Evolutionary conservation across 1,140 invertebrate genomes (phyloP).

Genomic region (Wiebesia pumilae): DNA sequence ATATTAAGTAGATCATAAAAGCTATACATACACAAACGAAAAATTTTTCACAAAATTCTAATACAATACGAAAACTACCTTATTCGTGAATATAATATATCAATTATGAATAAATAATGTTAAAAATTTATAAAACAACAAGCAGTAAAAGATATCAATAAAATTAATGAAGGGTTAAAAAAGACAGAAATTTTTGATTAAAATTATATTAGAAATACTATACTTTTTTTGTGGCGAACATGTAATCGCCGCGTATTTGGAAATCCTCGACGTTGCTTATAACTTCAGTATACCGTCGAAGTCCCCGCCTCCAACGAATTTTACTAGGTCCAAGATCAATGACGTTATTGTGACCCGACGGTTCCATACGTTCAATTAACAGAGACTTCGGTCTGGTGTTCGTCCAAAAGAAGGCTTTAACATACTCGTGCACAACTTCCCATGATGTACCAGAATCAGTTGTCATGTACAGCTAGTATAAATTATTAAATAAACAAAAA

Average conservation of each 20-base stretch:
- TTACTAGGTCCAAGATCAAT: slow-evolving; percentile 75
- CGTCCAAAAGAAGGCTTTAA: slow-evolving; percentile 84
- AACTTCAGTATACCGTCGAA: slow-evolving; percentile 73
- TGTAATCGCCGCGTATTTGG: slow-evolving; percentile 87
- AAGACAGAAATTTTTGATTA: too few species aligned
- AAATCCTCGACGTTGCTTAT: slow-evolving; percentile 86
- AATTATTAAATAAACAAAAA: background rate
- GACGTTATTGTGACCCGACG: slow-evolving; percentile 78
- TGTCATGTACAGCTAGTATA: slow-evolving; percentile 83
- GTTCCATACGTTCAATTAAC: slow-evolving; percentile 83
- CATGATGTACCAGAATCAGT: slow-evolving; percentile 84
- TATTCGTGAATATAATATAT: too few species aligned
- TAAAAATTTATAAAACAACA: background rate
- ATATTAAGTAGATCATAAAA: too few species aligned
- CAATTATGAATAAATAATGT: background rate
- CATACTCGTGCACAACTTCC: slow-evolving; percentile 80
- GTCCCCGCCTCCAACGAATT: slow-evolving; percentile 52
- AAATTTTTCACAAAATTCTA: too few species aligned
- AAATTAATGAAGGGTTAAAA: background rate
- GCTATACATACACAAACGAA: too few species aligned
- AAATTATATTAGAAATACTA: background rate
- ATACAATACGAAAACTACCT: too few species aligned
- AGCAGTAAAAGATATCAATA: background rate
- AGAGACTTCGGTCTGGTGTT: slow-evolving; percentile 73
- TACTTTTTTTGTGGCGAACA: slow-evolving; percentile 83